Percentiles rank a stretch among this genome's conserved stretches.
Evolutionary conservation across 2,797 vertebrate species (phyloP).

Genomic region (Sebastes cheni): DNA sequence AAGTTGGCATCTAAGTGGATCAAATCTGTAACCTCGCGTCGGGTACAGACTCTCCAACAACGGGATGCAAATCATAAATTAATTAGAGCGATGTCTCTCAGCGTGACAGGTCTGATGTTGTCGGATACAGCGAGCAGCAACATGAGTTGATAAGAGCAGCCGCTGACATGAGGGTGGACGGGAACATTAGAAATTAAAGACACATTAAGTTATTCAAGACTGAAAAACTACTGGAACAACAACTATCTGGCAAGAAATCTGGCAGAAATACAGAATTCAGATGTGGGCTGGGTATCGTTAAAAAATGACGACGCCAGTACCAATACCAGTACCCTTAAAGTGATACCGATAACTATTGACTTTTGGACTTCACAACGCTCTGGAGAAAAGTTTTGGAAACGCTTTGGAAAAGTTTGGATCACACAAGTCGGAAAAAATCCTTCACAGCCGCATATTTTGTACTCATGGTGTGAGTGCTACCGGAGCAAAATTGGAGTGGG

Average conservation of each 20-base stretch:
- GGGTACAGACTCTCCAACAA: not conserved
- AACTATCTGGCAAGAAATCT: not conserved
- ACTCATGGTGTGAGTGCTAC: too few species aligned
- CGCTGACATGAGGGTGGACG: not conserved
- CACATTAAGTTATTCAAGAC: not conserved
- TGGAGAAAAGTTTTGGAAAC: too few species aligned
- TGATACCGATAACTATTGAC: not conserved
- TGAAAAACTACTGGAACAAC: not conserved
- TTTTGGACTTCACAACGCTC: too few species aligned
- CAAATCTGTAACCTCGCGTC: not conserved
- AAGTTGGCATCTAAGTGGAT: not conserved
- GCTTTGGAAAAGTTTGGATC: too few species aligned
- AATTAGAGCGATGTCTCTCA: not conserved
- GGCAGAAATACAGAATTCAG: too few species aligned
- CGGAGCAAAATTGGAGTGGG: too few species aligned
- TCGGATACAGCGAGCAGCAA: not conserved
- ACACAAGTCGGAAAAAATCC: too few species aligned
- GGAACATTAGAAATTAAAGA: not conserved
- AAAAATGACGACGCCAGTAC: too few species aligned
- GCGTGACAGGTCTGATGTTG: conserved; percentile 1
- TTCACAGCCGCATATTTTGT: too few species aligned
- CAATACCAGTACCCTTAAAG: too few species aligned
- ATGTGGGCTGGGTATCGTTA: too few species aligned
- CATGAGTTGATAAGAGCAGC: not conserved
- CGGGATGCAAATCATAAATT: conserved; percentile 19